Evolutionary conservation across 35 echinoderm and acorn worm genomes (phyloP).

Genomic region (Diadema setosum): DNA sequence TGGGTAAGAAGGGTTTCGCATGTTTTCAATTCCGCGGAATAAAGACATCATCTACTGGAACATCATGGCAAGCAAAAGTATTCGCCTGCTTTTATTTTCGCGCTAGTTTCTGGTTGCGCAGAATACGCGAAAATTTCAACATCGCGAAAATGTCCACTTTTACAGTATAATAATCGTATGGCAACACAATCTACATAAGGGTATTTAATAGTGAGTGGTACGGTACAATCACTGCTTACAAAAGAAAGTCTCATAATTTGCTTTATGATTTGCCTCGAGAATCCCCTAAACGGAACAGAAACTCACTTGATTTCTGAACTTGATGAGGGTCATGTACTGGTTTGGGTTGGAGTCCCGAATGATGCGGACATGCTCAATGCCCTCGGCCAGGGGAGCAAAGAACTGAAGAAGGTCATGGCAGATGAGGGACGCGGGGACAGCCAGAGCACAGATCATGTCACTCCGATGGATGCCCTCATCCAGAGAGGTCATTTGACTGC

Average conservation of each 20-base stretch:
- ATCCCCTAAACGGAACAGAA: no score
- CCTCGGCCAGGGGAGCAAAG: constrained; percentile 69
- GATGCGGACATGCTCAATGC: constrained; percentile 81
- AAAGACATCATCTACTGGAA: no score
- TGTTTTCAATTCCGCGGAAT: no score
- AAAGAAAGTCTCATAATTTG: neutral
- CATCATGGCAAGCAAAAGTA: no score
- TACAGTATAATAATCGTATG: no score
- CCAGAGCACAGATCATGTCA: constrained; percentile 96
- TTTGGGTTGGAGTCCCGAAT: constrained; percentile 87
- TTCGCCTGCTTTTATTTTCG: no score
- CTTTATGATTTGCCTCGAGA: neutral
- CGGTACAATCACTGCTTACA: no score
- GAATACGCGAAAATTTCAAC: no score
- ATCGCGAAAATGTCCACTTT: no score
- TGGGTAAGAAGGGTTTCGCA: no score
- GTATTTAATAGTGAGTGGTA: no score
- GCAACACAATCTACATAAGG: neutral
- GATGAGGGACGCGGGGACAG: constrained; percentile 83
- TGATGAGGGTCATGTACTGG: constrained; percentile 94
- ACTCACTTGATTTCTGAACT: constrained; percentile 87
- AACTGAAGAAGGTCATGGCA: constrained; percentile 89
- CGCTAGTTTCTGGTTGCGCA: no score
- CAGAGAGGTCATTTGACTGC: constrained; percentile 78
- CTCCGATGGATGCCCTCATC: constrained; percentile 77